Evolutionary conservation across 1,140 invertebrate genomes (phyloP).

Genomic region (Trissolcus basalis): DNA sequence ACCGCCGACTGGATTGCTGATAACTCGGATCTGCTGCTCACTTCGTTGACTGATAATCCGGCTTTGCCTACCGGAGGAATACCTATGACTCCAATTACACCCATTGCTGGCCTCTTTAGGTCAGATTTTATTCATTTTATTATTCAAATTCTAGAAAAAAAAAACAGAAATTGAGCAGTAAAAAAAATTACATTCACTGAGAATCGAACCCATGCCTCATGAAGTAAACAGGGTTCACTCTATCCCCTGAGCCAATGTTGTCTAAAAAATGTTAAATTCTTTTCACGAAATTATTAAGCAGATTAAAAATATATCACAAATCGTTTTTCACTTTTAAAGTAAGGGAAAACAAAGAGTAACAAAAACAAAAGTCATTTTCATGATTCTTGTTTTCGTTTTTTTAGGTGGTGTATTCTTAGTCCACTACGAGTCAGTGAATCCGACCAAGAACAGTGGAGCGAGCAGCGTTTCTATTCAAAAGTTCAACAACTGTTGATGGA

Average conservation of each 20-base stretch:
- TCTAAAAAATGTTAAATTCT: no score
- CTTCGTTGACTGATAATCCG: constrained; percentile 82
- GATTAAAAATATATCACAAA: no score
- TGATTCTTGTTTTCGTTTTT: constrained; percentile 4
- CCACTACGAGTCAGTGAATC: constrained; percentile 56
- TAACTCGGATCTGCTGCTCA: constrained; percentile 82
- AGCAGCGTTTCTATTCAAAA: constrained; percentile 70
- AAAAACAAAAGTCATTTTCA: no score
- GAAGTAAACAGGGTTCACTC: no score
- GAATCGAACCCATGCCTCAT: no score
- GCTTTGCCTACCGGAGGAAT: constrained; percentile 85
- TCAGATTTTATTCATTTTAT: constrained; percentile 30
- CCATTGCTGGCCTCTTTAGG: constrained; percentile 84
- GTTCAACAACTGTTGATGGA: constrained; percentile 74
- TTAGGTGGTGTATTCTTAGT: constrained; percentile 73
- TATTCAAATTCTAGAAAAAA: no score
- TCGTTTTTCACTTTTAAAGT: no score
- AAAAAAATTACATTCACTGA: no score
- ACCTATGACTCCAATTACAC: constrained; percentile 88
- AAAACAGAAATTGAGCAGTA: no score
- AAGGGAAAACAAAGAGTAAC: no score
- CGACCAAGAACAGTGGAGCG: constrained; percentile 50
- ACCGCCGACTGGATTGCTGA: constrained; percentile 75
- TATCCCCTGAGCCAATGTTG: no score
- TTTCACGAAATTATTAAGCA: no score